Evolutionary conservation across 2,888 invertebrate genomes (phyloP).

Genomic region (Ectropis crepuscularia): DNA sequence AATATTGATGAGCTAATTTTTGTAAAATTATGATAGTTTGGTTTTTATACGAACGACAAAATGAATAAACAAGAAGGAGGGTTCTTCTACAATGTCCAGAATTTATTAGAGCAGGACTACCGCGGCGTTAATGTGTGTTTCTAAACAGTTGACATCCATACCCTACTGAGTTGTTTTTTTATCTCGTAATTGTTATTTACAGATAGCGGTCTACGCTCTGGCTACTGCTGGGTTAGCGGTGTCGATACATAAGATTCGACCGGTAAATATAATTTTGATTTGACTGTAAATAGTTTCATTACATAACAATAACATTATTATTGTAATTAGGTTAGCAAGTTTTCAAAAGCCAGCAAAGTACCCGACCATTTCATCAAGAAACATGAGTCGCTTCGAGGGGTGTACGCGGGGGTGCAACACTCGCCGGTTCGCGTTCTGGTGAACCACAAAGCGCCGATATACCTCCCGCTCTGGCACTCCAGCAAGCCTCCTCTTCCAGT

Average conservation of each 20-base stretch:
- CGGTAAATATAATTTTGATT: slow-evolving; percentile 71
- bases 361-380: slow-evolving; percentile 83
- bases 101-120: slow-evolving; percentile 74
- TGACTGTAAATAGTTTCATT: slow-evolving; percentile 52
- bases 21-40: slow-evolving; percentile 62
- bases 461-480: slow-evolving; percentile 81
- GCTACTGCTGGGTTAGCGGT: slow-evolving; percentile 82
- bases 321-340: slow-evolving; percentile 84
- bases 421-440: slow-evolving; percentile 79
- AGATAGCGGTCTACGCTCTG: slow-evolving; percentile 85
- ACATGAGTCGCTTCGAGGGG: slow-evolving; percentile 80
- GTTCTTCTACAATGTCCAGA: slow-evolving; percentile 62
- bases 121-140: slow-evolving; percentile 77
- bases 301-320: slow-evolving; percentile 64
- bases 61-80: slow-evolving; percentile 69
- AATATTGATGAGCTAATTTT: slow-evolving; percentile 70
- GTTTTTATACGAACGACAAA: slow-evolving; percentile 47
- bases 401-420: slow-evolving; percentile 80
- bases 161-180: slow-evolving; percentile 37
- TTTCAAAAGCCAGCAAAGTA: slow-evolving; percentile 84
- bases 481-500: slow-evolving; percentile 80
- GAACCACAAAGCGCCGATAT: slow-evolving; percentile 83
- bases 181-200: slow-evolving; percentile 57
- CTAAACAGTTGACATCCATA: background rate
- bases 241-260: slow-evolving; percentile 85